These are phyloP conservation scores for Zeus faber DNA, from an alignment of 2,113 vertebrate species.

Conservation along the genomic window DNA sequence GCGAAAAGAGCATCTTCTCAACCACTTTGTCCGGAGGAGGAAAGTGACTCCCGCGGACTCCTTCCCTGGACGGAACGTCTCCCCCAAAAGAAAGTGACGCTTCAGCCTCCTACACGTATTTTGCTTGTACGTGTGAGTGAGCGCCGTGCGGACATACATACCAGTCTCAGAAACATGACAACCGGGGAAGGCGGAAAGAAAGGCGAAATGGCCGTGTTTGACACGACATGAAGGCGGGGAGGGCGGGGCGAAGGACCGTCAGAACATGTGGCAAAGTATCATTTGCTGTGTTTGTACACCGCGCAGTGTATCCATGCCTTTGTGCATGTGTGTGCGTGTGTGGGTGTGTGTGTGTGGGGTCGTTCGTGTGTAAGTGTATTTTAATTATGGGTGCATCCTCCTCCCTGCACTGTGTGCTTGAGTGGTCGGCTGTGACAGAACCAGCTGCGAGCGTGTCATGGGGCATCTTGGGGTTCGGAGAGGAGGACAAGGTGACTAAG, in stretches of 20 bases:
- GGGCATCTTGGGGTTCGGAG: constrained; percentile 34
- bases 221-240: too few species aligned
- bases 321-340: background rate
- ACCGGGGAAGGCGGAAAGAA: too few species aligned
- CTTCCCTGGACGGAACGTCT: constrained; percentile 30
- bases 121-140: too few species aligned
- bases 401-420: constrained; percentile 36
- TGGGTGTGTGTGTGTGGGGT: background rate
- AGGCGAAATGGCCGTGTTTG: too few species aligned
- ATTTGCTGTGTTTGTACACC: background rate
- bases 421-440: constrained; percentile 56
- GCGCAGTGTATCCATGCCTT: background rate
- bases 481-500: constrained; percentile 25
- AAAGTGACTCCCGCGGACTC: constrained; percentile 23
- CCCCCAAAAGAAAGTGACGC: constrained; percentile 14
- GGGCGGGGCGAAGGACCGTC: too few species aligned
- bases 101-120: too few species aligned
- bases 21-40: constrained; percentile 25
- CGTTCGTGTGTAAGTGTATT: constrained; percentile 25
- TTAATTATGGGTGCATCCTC: constrained; percentile 59
- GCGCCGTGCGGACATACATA: too few species aligned
- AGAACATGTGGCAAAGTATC: background rate
- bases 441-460: constrained; percentile 59
- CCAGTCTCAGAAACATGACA: too few species aligned
- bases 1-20: constrained; percentile 36